Evolutionary conservation across 1,140 invertebrate species (phyloP).

Genomic region (Leptestheria dahalacensis): DNA sequence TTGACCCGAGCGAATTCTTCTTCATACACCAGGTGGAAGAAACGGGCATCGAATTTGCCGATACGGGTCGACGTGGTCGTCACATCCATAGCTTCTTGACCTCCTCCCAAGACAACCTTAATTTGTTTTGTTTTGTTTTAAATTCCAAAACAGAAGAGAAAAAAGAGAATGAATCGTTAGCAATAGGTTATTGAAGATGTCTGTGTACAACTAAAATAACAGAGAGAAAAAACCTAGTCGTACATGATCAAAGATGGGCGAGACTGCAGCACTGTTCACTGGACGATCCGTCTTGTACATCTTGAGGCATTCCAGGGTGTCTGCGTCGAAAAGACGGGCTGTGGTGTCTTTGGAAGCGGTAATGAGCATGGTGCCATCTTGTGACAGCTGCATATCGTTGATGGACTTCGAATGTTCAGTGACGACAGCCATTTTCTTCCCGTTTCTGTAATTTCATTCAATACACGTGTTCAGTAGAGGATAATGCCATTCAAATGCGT

Average conservation of each 20-base stretch:
- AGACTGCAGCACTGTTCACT: slow-evolving; percentile 91
- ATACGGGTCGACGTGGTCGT: slow-evolving; percentile 88
- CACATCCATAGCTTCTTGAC: slow-evolving; percentile 97
- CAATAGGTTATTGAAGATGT: no score
- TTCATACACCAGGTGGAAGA: slow-evolving; percentile 98
- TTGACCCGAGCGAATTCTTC: slow-evolving; percentile 97
- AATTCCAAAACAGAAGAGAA: no score
- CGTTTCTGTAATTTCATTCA: slow-evolving; percentile 38
- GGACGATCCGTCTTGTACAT: slow-evolving; percentile 92
- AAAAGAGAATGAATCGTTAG: no score
- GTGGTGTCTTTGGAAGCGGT: slow-evolving; percentile 89
- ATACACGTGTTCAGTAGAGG: background rate
- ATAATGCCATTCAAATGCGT: background rate
- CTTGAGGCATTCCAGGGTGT: slow-evolving; percentile 69
- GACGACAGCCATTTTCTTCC: slow-evolving; percentile 55
- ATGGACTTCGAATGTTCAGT: slow-evolving; percentile 73
- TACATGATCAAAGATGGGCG: slow-evolving; percentile 83
- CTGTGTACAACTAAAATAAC: no score
- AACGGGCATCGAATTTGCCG: slow-evolving; percentile 95
- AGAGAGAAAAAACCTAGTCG: no score
- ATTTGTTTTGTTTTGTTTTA: no score
- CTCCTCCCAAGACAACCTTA: slow-evolving; percentile 83
- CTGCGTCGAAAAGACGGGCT: slow-evolving; percentile 82
- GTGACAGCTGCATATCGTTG: slow-evolving; percentile 88
- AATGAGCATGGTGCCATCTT: slow-evolving; percentile 89